phyloP scores from a whole-genome alignment of 2,888 invertebrate species.

The Cephalotes varians region DNA sequence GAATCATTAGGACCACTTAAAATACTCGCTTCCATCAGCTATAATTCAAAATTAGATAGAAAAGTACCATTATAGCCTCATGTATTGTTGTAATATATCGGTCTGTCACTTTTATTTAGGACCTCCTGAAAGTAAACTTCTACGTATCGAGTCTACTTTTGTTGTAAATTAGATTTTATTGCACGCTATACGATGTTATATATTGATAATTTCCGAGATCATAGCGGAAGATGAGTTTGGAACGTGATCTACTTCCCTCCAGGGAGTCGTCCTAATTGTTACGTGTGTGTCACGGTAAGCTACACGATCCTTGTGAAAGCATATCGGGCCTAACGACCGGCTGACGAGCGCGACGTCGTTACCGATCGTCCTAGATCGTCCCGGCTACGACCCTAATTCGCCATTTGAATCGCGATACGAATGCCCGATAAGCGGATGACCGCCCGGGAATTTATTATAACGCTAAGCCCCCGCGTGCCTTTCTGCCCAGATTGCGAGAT shows the following conservation, averaged over 20 bases:
- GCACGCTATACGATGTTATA: neutral
- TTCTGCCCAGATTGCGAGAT: conserved; percentile 49
- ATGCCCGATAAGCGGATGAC: conserved; percentile 60
- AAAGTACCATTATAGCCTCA: neutral
- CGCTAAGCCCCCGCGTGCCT: conserved; percentile 28
- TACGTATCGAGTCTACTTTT: neutral
- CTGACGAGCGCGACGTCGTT: conserved; percentile 43
- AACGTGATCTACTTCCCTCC: conserved; percentile 16
- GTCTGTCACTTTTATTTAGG: neutral
- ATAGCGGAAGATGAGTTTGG: neutral
- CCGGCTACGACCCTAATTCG: conserved; percentile 67
- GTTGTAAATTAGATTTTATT: conserved; percentile 5
- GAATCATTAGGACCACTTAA: neutral
- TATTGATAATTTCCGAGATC: neutral
- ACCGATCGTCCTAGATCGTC: conserved; percentile 69
- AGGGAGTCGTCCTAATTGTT: conserved; percentile 11
- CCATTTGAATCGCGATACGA: conserved; percentile 65
- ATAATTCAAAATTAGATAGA: neutral
- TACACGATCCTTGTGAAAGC: conserved; percentile 60
- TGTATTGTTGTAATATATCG: neutral
- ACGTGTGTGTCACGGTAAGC: conserved; percentile 34
- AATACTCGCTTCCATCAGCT: neutral
- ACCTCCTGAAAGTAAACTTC: neutral
- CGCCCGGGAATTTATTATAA: conserved; percentile 58
- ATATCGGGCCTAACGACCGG: conserved; percentile 66